A percentile compares a stretch with the other conserved stretches of the same genome.
Conservation (phyloP, 2,888 invertebrate species). For the Pseudococcus jackbeardsleyi region DNA sequence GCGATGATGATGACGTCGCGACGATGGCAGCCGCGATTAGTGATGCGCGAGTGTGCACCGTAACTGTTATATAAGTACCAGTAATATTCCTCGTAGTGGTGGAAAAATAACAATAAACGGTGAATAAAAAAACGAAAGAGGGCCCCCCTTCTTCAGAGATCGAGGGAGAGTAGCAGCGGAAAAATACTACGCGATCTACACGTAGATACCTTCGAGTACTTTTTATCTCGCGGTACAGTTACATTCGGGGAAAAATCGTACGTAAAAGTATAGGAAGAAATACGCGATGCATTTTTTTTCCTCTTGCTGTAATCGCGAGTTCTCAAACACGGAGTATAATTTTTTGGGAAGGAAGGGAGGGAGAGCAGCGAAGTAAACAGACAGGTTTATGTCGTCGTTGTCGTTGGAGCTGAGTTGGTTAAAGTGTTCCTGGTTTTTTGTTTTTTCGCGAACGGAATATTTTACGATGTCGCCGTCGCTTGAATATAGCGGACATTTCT, state of each 20-base stretch:
- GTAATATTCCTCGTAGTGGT: background rate
- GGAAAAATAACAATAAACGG: too few species aligned
- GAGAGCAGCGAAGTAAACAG: background rate
- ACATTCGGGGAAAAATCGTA: background rate
- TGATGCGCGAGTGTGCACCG: constrained; percentile 10
- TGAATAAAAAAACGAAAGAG: too few species aligned
- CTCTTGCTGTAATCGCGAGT: background rate
- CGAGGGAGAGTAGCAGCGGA: too few species aligned
- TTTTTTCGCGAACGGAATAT: background rate
- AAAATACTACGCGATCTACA: background rate
- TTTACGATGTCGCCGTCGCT: background rate
- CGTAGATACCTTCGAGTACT: background rate
- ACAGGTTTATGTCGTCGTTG: background rate
- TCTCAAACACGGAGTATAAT: background rate
- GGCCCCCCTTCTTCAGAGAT: too few species aligned
- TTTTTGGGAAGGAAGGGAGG: background rate
- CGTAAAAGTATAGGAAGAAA: background rate
- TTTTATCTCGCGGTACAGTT: background rate
- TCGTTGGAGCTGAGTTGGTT: background rate
- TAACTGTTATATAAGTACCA: background rate
- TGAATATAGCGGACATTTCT: background rate
- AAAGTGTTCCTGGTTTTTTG: background rate
- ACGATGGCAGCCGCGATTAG: background rate
- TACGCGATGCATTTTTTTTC: background rate
- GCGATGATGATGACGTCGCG: background rate